Percentiles rank a stretch among this genome's conserved stretches.
Evolutionary conservation across 1,140 invertebrate species (phyloP).

Genomic region (Diprion similis): DNA sequence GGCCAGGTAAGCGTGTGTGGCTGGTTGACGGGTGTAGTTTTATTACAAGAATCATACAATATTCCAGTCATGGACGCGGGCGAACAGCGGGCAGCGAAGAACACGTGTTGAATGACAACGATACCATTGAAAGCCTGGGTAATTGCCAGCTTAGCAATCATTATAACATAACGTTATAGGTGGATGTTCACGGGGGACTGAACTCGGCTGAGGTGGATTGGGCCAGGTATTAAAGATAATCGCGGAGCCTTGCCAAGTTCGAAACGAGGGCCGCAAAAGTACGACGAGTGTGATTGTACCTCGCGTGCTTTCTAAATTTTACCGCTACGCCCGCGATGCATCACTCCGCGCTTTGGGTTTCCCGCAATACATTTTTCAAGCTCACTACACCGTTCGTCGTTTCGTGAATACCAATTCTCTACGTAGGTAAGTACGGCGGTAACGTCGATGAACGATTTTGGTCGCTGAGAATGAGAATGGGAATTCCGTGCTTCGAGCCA

Average conservation of each 20-base stretch:
- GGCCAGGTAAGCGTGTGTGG: neutral
- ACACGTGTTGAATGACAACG: constrained; percentile 55
- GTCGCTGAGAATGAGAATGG: too few species aligned
- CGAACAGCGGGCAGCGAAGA: constrained; percentile 56
- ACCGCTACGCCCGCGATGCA: too few species aligned
- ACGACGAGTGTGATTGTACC: constrained; percentile 26
- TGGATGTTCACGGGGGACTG: neutral
- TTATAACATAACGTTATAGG: constrained; percentile 45
- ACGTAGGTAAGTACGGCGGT: too few species aligned
- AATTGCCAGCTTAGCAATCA: constrained; percentile 58
- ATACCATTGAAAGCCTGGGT: constrained; percentile 49
- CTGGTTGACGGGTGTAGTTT: constrained; percentile 42
- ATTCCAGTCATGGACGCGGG: constrained; percentile 56
- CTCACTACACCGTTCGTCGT: too few species aligned
- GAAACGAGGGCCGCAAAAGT: constrained; percentile 18
- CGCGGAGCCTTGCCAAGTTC: constrained; percentile 26
- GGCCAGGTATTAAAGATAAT: constrained; percentile 24
- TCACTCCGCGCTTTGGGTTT: too few species aligned
- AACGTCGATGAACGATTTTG: too few species aligned
- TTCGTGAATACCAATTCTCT: too few species aligned
- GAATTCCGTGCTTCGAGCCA: too few species aligned
- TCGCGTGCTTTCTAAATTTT: too few species aligned
- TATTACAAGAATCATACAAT: constrained; percentile 57
- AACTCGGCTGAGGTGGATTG: neutral
- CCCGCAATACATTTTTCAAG: too few species aligned